Base-by-base conservation (phyloP, 1,140 invertebrate species). In the Oncopodura yosiiana region DNA sequence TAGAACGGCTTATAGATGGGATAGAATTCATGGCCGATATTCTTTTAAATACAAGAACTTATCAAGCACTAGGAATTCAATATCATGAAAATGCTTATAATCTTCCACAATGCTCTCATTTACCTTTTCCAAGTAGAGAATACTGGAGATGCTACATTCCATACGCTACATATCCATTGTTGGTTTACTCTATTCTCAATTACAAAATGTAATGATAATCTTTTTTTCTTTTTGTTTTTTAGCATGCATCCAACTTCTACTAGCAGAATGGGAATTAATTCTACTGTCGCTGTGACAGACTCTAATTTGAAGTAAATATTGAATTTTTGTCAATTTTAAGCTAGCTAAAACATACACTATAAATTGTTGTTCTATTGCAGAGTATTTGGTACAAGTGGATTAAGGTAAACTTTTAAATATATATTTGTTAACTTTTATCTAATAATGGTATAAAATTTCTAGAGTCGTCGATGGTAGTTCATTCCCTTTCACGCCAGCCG, bases 181-280 rank as follows among this genome's bases (percentile, higher is more conserved):
- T 27, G 8, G 4, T 24, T 16, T 3, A 5, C 36, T 4, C 26
- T 8, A 9, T 11, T 30, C 19, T n/a, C n/a, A n/a, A n/a, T n/a
- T n/a, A 24, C 29, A 16, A 24, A 24, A 27, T 30, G 12, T 16
- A 34, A 34, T 34, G 6, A 8, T 8, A 34, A 34, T 34, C 6
- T 8, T 34, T 34, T 6, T 14, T 8, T 6, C 14, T 8, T 34
- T 34, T 34, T 8, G 14, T 6, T 8, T 34, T 34, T 34, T 34
- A 34, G 14, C 6, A 34, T 45, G 8, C 18, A 45, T 75, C 86
- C 87, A 0, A 80, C 87, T 0, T 87, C 89, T 0, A 94, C 90
- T 0, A 86, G 84, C 46, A 94, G 92, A 69, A 95, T 95, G 92
- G 92, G 90, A 0, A 84, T 84, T 0, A 80, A 81, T 42, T 88